Evolutionary conservation across 2,797 vertebrate species (phyloP).

Genomic region (Tinamus major): DNA sequence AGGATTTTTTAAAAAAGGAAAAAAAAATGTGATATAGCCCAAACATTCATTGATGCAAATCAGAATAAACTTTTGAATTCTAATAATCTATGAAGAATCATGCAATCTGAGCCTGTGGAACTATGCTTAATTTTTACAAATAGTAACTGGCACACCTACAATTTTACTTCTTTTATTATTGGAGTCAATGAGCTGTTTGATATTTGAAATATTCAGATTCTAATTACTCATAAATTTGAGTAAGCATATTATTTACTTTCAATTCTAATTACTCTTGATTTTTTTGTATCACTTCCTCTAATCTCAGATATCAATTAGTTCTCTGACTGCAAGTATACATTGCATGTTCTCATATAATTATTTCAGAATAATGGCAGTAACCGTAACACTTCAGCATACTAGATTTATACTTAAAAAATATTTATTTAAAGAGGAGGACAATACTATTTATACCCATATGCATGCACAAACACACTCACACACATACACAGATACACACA

Average conservation of each 20-base stretch:
- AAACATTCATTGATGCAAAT: not conserved
- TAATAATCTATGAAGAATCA: not conserved
- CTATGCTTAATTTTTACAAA: not conserved
- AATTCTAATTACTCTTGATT: not conserved
- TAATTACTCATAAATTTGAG: constrained; percentile 15
- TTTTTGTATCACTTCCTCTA: not conserved
- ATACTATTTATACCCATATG: not conserved
- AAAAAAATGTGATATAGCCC: not conserved
- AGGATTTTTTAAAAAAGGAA: not conserved
- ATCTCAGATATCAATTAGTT: not conserved
- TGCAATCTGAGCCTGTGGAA: not conserved
- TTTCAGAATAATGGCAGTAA: not conserved
- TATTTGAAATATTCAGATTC: constrained; percentile 12
- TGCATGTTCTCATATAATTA: not conserved
- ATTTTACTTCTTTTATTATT: constrained; percentile 10
- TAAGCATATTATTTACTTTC: not conserved
- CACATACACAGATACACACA: rapidly evolving
- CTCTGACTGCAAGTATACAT: not conserved
- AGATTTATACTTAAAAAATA: not conserved
- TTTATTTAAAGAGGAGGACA: not conserved
- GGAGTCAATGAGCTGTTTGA: not conserved
- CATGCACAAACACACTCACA: not conserved
- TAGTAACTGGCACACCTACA: not conserved
- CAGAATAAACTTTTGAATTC: not conserved
- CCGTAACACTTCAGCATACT: not conserved